Conservation (phyloP, 2,797 vertebrate genomes). For the Enteromius trimaculatus region DNA sequence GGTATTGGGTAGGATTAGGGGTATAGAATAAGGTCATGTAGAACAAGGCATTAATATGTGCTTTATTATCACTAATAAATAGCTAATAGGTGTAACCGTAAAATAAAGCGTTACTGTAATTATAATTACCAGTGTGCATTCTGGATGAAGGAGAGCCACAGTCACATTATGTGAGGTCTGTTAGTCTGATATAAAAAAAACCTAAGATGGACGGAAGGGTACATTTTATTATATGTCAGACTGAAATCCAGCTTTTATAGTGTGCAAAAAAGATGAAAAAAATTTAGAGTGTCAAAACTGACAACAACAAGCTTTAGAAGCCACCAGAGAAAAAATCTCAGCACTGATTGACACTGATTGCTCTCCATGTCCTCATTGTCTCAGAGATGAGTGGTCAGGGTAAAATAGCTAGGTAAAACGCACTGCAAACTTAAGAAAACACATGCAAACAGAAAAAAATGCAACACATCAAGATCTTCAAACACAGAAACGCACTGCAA, state of each 20-base stretch:
- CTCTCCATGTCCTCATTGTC: conserved; percentile 32
- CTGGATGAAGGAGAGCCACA: neutral
- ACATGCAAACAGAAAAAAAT: too few relatives aligned
- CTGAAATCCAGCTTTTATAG: neutral
- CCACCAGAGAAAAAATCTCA: neutral
- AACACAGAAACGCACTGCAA: too few relatives aligned
- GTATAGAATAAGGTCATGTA: too few relatives aligned
- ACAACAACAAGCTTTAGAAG: neutral
- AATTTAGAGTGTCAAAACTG: neutral
- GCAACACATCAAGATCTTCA: too few relatives aligned
- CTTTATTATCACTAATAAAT: too few relatives aligned
- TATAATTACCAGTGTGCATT: neutral
- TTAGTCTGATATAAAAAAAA: neutral
- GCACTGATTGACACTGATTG: neutral
- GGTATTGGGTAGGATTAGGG: too few relatives aligned
- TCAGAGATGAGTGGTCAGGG: conserved; percentile 32
- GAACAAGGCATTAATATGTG: too few relatives aligned
- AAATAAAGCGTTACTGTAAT: too few relatives aligned
- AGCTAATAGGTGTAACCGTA: too few relatives aligned
- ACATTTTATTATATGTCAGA: neutral
- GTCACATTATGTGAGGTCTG: neutral
- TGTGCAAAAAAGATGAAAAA: neutral
- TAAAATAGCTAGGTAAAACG: conserved; percentile 25
- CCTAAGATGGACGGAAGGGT: neutral
- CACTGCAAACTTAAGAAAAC: too few relatives aligned